Base-by-base conservation (phyloP, 2,888 invertebrate genomes). In the Parelbella ahira region DNA sequence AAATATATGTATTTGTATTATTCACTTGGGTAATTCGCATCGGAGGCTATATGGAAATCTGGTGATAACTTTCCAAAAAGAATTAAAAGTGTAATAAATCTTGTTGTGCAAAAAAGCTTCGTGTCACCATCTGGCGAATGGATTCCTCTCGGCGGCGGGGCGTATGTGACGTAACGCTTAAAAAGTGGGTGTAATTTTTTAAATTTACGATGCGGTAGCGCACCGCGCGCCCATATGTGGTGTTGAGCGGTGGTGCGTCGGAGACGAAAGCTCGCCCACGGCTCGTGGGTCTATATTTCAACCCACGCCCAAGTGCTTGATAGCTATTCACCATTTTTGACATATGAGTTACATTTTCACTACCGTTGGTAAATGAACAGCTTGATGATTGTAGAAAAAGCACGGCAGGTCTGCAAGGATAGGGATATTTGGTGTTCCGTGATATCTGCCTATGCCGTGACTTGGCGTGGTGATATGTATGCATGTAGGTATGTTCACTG, bases 111-210 rank as follows among this genome's bases (percentile, higher is more conserved):
- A 29, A 38, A 37, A 29, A 37, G 13, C n/a, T n/a, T 27, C 21
- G 24, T 38, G 29, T 30, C 24, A 19, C 30, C 39, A 39, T 39
- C 30, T 39, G 39, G 30, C 39, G 30, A 19, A 30, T 32, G 18
- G 32, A 30, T 25, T 32, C 30, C 30, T 24, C n/a, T n/a, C n/a
- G 32, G 15, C 19, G 39, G 28, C 42, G 29, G 7, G 13, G 15
- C 2, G n/a, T n/a, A n/a, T 33, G 10, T 45, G 36, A 44, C 43
- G 48, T 34, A 48, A 47, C 47, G 32, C 15, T 43, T 42, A 38
- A 43, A 39, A 41, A 19, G 45, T 47, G 43, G 49, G 46, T 34
- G 46, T 44, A 7, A 42, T n/a, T 21, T 37, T 33, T 19, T 30
- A 45, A 45, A 41, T 47, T 47, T 44, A 49, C 41, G 43, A 47